Evolutionary conservation across 2,888 invertebrate genomes (phyloP), one percentile per base, ranked within the genome.

Genomic region (Ectropis crepuscularia): DNA sequence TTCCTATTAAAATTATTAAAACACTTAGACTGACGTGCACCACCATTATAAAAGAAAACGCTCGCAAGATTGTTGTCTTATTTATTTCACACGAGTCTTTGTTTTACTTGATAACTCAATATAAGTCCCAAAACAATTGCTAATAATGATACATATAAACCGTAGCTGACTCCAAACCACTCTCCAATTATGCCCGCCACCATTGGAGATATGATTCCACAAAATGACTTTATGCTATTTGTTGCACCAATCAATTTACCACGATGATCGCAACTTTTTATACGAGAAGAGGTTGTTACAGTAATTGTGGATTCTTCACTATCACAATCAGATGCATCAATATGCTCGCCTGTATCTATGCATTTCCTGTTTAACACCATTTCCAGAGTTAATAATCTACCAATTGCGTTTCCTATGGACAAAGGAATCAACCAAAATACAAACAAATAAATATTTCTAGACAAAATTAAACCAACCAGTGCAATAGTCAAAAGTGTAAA

Each of bases 141-240:
- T 57, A 80, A 72, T 48, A 92, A 70, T 28, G 93, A 91, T 57
- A 86, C 89, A 78, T 88, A 88, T 60, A 92, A 85, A 37, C 93
- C 92, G 82, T 92, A 92, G 67, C 86, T 76, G 0, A 93, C 82
- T 47, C 94, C 94, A 67, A 91, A 85, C 53, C 83, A 85, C 79
- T 95, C 93, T 54, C 92, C 93, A 57, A 95, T 86, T 45, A 94
- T 69, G 6, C 95, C 95, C 7, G 94, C 89, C 5, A 93, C 83
- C 72, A 95, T 84, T 2, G 95, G 95, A 12, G 94, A 92, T 28
- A 95, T 69, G 67, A 95, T 94, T 67, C 95, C 93, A 0, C 95
- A 90, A 11, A 95, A 70, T 0, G 95, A 95, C 72, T 94, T 89
- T 0, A 95, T 88, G 85, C 95, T 95, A 76, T 94, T 94, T 16